Evolutionary conservation across 2,113 vertebrate species (phyloP).

Genomic region (Rousettus leschenaultii): DNA sequence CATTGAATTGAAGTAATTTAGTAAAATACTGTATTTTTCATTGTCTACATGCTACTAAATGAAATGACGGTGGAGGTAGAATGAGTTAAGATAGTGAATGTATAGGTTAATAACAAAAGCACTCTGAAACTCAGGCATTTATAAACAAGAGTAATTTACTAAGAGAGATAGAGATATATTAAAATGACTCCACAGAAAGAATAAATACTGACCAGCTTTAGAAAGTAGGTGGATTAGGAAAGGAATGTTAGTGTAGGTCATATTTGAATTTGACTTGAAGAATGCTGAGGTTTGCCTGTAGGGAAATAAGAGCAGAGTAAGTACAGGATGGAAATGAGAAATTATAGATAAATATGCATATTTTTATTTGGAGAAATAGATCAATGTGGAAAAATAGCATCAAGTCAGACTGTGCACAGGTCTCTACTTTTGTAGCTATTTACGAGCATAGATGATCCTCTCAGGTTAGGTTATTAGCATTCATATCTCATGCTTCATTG

Average conservation of each 20-base stretch:
- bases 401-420: background rate
- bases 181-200: background rate
- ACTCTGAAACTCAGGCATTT: background rate
- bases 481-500: background rate
- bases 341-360: background rate
- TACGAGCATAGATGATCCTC: background rate
- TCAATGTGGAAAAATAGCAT: background rate
- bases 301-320: background rate
- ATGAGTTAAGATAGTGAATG: background rate
- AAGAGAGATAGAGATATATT: background rate
- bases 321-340: background rate
- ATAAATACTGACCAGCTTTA: background rate
- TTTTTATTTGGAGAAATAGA: background rate
- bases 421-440: background rate
- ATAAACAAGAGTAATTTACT: background rate
- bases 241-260: background rate
- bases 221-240: background rate
- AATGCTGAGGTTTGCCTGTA: background rate
- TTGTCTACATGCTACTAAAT: background rate
- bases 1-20: background rate
- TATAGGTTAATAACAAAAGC: background rate
- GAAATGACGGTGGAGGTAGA: background rate
- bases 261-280: background rate
- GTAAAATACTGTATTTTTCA: background rate
- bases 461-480: background rate